Evolutionary conservation across 92 coral and sea anemone species (phyloP), one percentile per base, ranked within the genome.

Genomic region (Heliopora coerulea): DNA sequence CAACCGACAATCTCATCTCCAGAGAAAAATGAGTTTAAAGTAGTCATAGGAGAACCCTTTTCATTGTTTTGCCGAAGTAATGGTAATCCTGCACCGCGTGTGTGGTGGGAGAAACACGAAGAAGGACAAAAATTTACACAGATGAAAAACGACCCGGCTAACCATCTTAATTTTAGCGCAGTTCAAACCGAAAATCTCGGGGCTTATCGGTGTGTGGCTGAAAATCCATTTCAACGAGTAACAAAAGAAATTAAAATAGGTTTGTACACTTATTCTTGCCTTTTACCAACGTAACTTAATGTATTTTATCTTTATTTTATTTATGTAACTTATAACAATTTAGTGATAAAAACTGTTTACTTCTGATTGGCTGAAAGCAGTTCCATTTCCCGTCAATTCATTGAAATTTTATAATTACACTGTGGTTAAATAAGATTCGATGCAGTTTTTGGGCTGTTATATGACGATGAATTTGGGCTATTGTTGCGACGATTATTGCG

Each of bases 11-110:
- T 74, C 3, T 1, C 15, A 0, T 26, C 75, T 8, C n/a, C n/a
- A 0, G 17, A 14, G 7, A 7, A 1, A 0, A 0, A 1, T 25
- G 25, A 9, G 49, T 18, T 25, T 24, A 26, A 20, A 28, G 49
- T 35, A 27, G 23, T 19, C 3, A 9, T 63, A 11, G 84, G 62
- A 9, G 59, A 74, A 26, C 8, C 1, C 13, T 54, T 78, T n/a
- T 8, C 34, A 52, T 67, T 84, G 56, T 40, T 1, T 0, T 88
- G 91, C 73, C 48, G 0, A 0, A 88, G 86, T 68, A 88, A 78
- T 57, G 91, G 91, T 8, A 84, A 88, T 79, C 91, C 91, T 26
- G 44, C 25, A 46, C 91, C 91, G 7, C 10, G 50, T 13, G 84
- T 84, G 8, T 72, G 59, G 31, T 88, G 91, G 91, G 52, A 75